Conservation (phyloP, 2,113 vertebrate species). For the Odocoileus virginianus region DNA sequence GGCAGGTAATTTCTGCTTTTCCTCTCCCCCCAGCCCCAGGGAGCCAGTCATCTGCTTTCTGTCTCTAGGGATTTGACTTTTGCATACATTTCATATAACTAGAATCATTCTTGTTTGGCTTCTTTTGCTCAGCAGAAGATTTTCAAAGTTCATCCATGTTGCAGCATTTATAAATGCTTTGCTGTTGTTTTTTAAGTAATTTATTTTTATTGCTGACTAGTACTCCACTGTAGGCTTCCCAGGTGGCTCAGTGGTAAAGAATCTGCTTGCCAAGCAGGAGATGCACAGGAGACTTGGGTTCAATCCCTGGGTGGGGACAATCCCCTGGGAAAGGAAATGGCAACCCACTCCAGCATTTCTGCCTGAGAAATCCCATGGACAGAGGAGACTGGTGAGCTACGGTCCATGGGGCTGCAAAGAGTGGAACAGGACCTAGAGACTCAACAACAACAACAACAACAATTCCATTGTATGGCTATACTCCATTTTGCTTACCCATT, state of each 20-base stretch:
- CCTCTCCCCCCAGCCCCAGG: not conserved
- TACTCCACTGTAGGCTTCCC: not conserved
- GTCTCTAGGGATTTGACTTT: not conserved
- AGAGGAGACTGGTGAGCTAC: accelerated
- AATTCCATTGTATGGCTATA: accelerated
- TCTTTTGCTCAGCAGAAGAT: not conserved
- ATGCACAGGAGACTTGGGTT: not conserved
- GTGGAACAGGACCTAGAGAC: not conserved
- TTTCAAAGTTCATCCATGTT: no score
- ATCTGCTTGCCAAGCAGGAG: not conserved
- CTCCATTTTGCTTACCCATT: accelerated
- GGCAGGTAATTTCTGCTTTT: not conserved
- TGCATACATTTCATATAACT: not conserved
- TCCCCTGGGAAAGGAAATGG: not conserved
- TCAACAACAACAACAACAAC: not conserved
- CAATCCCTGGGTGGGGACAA: not conserved
- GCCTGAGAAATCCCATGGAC: not conserved
- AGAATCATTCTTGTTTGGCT: not conserved
- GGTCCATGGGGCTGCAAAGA: not conserved
- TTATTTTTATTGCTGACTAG: not conserved
- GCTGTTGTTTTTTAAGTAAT: not conserved
- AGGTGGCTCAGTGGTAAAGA: not conserved
- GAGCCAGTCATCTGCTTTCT: not conserved
- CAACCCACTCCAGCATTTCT: not conserved
- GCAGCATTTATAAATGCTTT: not conserved